Conservation (phyloP, 2,888 invertebrate genomes). For the Troides aeacus region DNA sequence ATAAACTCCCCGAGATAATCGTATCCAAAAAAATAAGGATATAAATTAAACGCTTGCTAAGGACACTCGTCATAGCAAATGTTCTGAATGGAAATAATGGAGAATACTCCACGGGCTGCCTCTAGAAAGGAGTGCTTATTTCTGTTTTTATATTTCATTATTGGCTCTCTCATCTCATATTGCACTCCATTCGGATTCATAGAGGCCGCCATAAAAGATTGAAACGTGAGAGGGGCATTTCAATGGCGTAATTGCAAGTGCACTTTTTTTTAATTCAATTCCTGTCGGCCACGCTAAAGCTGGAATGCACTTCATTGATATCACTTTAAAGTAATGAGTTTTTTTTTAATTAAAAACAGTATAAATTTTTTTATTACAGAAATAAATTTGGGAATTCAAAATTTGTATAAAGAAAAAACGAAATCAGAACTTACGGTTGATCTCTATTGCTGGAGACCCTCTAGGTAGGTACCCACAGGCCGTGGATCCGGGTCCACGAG, state of each 20-base stretch:
- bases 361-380: conserved; percentile 29
- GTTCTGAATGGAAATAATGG: conserved; percentile 72
- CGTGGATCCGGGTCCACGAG: no score
- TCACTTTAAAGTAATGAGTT: conserved; percentile 67
- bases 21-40: conserved; percentile 41
- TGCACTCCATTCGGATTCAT: conserved; percentile 73
- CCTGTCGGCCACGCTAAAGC: conserved; percentile 73
- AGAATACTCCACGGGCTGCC: conserved; percentile 64
- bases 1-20: conserved; percentile 25
- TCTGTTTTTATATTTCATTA: conserved; percentile 79
- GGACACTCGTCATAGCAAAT: conserved; percentile 70
- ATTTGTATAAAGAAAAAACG: not conserved
- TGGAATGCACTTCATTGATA: conserved; percentile 76
- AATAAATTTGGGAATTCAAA: not conserved
- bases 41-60: conserved; percentile 67
- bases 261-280: conserved; percentile 74
- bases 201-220: conserved; percentile 77
- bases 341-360: conserved; percentile 38
- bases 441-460: no score
- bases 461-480: no score
- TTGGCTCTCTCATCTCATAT: conserved; percentile 78
- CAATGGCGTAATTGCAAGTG: conserved; percentile 79
- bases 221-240: conserved; percentile 77
- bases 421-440: no score
- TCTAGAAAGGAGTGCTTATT: conserved; percentile 71